phyloP scores from a whole-genome alignment of 2,797 vertebrate species.

The Mus minutoides region DNA sequence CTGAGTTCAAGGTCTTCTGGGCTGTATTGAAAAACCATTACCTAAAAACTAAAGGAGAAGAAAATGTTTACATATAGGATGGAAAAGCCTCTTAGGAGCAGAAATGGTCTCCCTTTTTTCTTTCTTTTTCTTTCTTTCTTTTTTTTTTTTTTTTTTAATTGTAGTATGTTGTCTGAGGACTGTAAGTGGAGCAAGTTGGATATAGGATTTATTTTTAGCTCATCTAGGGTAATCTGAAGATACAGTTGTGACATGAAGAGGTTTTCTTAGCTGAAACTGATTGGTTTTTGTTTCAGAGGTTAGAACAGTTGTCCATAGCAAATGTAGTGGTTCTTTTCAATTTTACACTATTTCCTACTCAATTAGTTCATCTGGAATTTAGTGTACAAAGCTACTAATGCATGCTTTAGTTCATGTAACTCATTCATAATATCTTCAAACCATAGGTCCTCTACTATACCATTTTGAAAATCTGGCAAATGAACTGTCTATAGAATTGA shows the following conservation, averaged over 20 bases:
- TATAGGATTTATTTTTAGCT: neutral
- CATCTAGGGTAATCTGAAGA: neutral
- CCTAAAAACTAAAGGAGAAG: neutral
- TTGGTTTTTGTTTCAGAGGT: neutral
- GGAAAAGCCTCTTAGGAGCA: neutral
- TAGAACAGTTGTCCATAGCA: conserved; percentile 15
- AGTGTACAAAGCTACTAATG: neutral
- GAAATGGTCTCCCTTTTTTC: neutral
- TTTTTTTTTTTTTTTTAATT: neutral
- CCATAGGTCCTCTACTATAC: conserved; percentile 95
- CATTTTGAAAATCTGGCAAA: conserved; percentile 99
- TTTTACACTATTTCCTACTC: neutral
- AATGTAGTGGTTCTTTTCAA: conserved; percentile 33
- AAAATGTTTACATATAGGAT: neutral
- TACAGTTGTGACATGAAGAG: neutral
- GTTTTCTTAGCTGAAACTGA: neutral
- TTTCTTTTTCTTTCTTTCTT: no score
- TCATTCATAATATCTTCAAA: conserved; percentile 70
- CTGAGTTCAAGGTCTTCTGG: neutral
- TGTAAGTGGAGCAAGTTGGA: neutral
- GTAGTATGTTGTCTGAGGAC: neutral
- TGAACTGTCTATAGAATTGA: conserved; percentile 97
- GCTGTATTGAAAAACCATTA: neutral
- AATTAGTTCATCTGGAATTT: conserved; percentile 24
- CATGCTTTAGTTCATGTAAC: conserved; percentile 53